phyloP scores from a whole-genome alignment of 1,140 invertebrate genomes.

The Trichonephila inaurata region DNA sequence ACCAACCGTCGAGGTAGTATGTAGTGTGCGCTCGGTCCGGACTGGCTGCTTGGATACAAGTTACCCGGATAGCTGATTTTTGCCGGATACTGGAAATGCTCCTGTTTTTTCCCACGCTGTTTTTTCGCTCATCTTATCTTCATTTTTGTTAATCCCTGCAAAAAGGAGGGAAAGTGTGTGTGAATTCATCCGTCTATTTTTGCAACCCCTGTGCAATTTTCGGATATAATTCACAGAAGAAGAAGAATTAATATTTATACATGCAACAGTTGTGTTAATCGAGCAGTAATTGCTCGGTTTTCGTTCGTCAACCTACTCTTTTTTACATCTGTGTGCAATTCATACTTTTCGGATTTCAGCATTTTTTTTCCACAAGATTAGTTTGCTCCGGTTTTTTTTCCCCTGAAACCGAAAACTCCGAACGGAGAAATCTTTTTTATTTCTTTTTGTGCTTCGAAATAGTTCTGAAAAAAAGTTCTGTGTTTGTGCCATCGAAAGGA shows the following conservation, averaged over 20 bases:
- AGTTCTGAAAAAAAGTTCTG: not conserved
- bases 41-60: not conserved
- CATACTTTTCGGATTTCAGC: too few species aligned
- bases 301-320: too few species aligned
- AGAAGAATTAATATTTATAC: conserved; percentile 6
- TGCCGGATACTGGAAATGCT: conserved; percentile 19
- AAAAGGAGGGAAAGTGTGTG: not conserved
- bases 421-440: not conserved
- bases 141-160: not conserved
- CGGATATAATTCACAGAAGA: not conserved
- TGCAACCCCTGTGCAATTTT: not conserved
- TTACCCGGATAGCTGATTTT: conserved; percentile 20
- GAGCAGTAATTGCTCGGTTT: not conserved
- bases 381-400: not conserved
- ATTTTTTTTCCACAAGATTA: not conserved
- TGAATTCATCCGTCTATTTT: not conserved
- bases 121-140: not conserved
- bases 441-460: not conserved
- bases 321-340: too few species aligned
- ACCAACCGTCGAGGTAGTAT: conserved; percentile 24
- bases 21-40: conserved; percentile 21
- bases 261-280: conserved; percentile 33
- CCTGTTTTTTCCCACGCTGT: conserved; percentile 15
- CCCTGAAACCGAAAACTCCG: not conserved
- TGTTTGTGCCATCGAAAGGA: not conserved